Conservation (phyloP, 1,140 invertebrate genomes). For the Polypedilum pembai region DNA sequence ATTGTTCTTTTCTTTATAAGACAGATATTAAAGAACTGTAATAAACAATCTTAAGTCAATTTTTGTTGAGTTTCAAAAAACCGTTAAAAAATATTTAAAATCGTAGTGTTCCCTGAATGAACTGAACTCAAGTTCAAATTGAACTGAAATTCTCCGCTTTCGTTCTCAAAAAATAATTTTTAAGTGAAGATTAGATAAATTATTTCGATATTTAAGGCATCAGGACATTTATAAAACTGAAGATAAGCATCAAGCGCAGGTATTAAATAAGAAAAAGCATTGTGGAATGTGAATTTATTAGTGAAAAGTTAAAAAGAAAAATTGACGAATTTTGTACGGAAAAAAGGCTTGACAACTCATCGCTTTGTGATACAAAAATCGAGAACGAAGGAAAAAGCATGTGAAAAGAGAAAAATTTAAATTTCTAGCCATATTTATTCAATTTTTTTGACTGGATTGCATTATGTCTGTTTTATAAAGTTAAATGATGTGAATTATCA, state of each 20-base stretch:
- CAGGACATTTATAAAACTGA: not conserved
- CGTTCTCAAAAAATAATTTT: not conserved
- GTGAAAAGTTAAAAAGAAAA: conserved; percentile 21
- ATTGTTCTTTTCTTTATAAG: no score
- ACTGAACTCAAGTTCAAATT: not conserved
- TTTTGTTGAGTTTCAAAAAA: no score
- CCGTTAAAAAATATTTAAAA: no score
- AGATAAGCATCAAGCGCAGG: not conserved
- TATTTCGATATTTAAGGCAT: conserved; percentile 5
- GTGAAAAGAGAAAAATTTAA: not conserved
- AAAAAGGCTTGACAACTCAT: conserved; percentile 8
- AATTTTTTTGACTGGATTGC: not conserved
- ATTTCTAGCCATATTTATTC: not conserved
- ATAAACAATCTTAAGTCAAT: no score
- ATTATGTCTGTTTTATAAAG: not conserved
- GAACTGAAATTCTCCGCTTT: conserved; percentile 5
- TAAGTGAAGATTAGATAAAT: conserved; percentile 11
- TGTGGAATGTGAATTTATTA: not conserved
- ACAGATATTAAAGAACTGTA: no score
- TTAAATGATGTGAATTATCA: not conserved
- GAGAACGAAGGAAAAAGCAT: not conserved
- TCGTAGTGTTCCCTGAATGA: not conserved
- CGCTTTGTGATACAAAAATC: conserved; percentile 17
- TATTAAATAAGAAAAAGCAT: not conserved
- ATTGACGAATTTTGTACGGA: not conserved